These are phyloP conservation scores for Tauraco erythrolophus DNA, from an alignment of 2,113 vertebrate species.

Conservation along the genomic window DNA sequence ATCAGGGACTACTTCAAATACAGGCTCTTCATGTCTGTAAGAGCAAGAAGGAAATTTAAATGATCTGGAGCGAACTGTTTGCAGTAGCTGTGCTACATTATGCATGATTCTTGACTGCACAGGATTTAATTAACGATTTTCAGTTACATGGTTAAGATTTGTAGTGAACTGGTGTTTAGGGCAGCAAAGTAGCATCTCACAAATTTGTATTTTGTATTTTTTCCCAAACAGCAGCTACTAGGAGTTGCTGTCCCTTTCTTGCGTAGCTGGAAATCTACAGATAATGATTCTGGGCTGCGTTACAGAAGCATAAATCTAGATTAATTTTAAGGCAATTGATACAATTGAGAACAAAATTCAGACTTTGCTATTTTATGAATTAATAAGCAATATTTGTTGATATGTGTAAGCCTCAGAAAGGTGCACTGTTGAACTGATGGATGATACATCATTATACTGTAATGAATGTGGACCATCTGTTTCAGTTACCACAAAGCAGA, in stretches of 20 bases:
- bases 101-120: constrained; percentile 43
- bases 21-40: background rate
- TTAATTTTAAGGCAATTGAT: background rate
- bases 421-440: background rate
- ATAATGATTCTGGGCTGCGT: background rate
- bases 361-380: background rate
- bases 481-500: background rate
- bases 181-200: background rate
- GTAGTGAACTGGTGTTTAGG: background rate
- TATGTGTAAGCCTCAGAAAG: background rate
- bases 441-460: background rate
- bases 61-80: background rate
- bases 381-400: background rate
- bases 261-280: background rate
- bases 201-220: background rate
- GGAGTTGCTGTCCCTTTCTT: background rate
- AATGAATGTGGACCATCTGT: background rate
- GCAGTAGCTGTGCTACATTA: constrained; percentile 54
- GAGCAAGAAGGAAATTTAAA: constrained; percentile 48
- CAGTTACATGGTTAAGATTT: background rate
- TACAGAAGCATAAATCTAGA: background rate
- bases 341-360: background rate
- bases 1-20: constrained; percentile 50
- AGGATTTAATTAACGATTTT: constrained; percentile 46
- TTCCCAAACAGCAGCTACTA: background rate